Conservation (phyloP, 2,797 vertebrate species). For the Scleropages formosus region DNA sequence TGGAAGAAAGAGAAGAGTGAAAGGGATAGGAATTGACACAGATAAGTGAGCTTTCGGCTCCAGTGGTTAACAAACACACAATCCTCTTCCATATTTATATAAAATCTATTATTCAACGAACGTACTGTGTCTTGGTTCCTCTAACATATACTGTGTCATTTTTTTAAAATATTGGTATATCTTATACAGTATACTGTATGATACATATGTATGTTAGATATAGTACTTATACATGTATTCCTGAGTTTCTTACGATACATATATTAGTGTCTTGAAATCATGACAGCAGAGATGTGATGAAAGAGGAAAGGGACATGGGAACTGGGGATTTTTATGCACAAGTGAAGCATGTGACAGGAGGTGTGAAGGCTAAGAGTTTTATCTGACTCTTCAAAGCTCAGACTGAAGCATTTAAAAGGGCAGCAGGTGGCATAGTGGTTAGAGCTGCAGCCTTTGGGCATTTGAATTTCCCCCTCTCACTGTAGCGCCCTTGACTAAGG, state of each 20-base stretch:
- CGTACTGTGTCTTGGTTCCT: too few relatives aligned
- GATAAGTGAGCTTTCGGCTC: neutral
- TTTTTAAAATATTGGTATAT: neutral
- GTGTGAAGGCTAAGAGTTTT: too few relatives aligned
- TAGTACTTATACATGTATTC: neutral
- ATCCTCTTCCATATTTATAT: neutral
- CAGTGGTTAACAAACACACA: neutral
- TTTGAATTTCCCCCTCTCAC: too few relatives aligned
- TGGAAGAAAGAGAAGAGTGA: neutral
- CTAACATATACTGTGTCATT: neutral
- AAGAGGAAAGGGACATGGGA: neutral
- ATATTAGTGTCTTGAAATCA: neutral
- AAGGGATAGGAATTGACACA: neutral
- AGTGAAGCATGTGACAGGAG: too few relatives aligned
- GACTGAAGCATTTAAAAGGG: too few relatives aligned
- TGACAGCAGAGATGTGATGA: neutral
- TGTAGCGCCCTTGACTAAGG: too few relatives aligned
- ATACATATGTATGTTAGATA: neutral
- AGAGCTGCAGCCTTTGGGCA: too few relatives aligned
- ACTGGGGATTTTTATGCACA: too few relatives aligned
- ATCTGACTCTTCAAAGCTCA: too few relatives aligned
- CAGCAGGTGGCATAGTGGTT: too few relatives aligned
- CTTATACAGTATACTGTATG: too few relatives aligned
- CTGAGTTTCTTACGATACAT: neutral
- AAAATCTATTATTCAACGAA: too few relatives aligned